Base-by-base conservation (phyloP, 2,888 invertebrate genomes). In the Plusia festucae region DNA sequence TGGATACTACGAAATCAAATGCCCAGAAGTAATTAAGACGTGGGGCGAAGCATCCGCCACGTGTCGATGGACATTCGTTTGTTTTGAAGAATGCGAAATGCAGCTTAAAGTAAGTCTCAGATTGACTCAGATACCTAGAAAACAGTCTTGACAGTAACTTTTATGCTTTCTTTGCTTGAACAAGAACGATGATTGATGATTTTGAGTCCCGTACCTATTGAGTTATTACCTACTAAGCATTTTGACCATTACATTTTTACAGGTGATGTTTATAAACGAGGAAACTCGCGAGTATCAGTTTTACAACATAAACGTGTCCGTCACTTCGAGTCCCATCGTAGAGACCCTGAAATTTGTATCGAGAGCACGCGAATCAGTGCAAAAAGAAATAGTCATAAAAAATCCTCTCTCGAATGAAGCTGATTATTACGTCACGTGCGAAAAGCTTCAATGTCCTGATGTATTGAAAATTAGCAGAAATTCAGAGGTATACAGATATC, bases 41-140 rank as follows among this genome's bases (percentile, higher is more conserved):
- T 95, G 95, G 94, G 95, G 95, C 27, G 93, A 93, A 67, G 92
- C 93, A 1, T 81, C 87, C 13, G 93, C 91, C 16, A 91, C 90
- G 0, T 94, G 93, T 70, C 88, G 88, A 0, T 93, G 93, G 93
- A 86, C 83, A 1, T 90, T 85, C 62, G 89, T 88, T 15, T 91
- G 93, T 68, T 94, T 90, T 69, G 92, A 90, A 54, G 89, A 88
- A 63, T 92, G 93, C 60, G 90, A 91, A 82, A 90, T 94, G 86
- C 77, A 85, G 18, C 61, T 90, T 6, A 93, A 89, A 87, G 94
- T 94, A 53, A 72, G 84, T 76, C 53, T 0, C 52, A 27, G 5
- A n/a, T n/a, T n/a, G n/a, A n/a, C n/a, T n/a, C n/a, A n/a, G 16
- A 27, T 44, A 34, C 13, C 9, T 9, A 30, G 2, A 2, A 24